These are phyloP conservation scores for Olivierus martensii DNA, from an alignment of 1,140 invertebrate species.

Conservation along the genomic window DNA sequence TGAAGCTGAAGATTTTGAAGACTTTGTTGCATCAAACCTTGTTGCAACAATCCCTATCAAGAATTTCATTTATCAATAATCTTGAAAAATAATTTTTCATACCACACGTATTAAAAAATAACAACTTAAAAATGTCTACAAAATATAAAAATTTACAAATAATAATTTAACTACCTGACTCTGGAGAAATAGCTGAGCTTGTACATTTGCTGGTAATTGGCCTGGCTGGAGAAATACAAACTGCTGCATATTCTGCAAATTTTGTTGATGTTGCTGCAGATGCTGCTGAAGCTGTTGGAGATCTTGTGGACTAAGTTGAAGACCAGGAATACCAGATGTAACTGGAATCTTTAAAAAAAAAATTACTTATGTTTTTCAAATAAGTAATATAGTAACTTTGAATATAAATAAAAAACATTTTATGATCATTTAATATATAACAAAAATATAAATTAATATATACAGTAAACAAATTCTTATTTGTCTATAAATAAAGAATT, in stretches of 20 bases:
- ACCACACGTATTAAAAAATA: too few relatives aligned
- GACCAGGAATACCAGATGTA: slow-evolving; percentile 21
- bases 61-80: too few relatives aligned
- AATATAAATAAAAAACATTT: too few relatives aligned
- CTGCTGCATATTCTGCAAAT: slow-evolving; percentile 52
- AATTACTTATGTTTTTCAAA: neutral
- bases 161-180: slow-evolving; percentile 46
- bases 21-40: slow-evolving; percentile 26
- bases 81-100: too few relatives aligned
- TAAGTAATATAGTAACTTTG: too few relatives aligned
- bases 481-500: too few relatives aligned
- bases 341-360: slow-evolving; percentile 10
- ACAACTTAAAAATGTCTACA: too few relatives aligned
- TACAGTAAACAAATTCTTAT: too few relatives aligned
- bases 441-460: too few relatives aligned
- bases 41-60: slow-evolving; percentile 24
- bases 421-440: too few relatives aligned
- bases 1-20: slow-evolving; percentile 39
- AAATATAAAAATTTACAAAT: neutral
- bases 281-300: slow-evolving; percentile 42
- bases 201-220: slow-evolving; percentile 38
- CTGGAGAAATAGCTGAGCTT: slow-evolving; percentile 60
- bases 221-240: slow-evolving; percentile 49
- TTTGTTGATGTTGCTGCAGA: slow-evolving; percentile 29
- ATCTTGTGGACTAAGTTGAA: slow-evolving; percentile 41